Evolutionary conservation across 1,140 invertebrate genomes (phyloP).

Genomic region (Tenebrio molitor): DNA sequence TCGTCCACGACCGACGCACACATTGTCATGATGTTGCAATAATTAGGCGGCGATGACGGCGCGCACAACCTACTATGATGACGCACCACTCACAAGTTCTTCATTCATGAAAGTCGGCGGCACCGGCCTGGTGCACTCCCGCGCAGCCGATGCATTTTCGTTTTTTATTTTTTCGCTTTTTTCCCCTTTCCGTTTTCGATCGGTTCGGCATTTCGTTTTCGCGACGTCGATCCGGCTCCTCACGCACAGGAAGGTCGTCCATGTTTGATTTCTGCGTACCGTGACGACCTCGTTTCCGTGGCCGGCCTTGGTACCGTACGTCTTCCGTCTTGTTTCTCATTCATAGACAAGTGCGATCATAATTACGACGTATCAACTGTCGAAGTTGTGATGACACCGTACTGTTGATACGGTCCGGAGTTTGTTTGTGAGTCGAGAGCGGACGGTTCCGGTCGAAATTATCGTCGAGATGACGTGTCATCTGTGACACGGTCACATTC

Average conservation of each 20-base stretch:
- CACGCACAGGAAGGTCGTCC: conserved; percentile 30
- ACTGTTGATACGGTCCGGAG: neutral
- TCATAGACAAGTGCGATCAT: conserved; percentile 46
- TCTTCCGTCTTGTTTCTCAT: conserved; percentile 44
- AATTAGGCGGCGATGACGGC: conserved; percentile 35
- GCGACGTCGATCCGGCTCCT: neutral
- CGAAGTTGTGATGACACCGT: neutral
- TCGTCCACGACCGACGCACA: neutral
- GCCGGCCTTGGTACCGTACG: conserved; percentile 41
- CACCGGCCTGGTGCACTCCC: neutral
- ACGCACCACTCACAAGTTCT: conserved; percentile 32
- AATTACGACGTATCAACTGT: conserved; percentile 26
- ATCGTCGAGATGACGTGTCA: neutral
- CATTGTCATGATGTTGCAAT: conserved; percentile 40
- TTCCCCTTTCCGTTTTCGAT: too few species aligned
- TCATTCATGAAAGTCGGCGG: conserved; percentile 38
- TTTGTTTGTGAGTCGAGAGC: neutral
- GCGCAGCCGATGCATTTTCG: conserved; percentile 23
- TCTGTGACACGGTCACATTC: neutral
- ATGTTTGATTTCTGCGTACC: conserved; percentile 38
- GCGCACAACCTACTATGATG: conserved; percentile 34
- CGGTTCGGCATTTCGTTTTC: too few species aligned
- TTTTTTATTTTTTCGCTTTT: too few species aligned
- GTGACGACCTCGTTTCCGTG: conserved; percentile 45
- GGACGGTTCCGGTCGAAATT: neutral